Evolutionary conservation across 2,888 invertebrate genomes (phyloP), one percentile per base, ranked within the genome.

Genomic region (Ichneumoninae sp.): DNA sequence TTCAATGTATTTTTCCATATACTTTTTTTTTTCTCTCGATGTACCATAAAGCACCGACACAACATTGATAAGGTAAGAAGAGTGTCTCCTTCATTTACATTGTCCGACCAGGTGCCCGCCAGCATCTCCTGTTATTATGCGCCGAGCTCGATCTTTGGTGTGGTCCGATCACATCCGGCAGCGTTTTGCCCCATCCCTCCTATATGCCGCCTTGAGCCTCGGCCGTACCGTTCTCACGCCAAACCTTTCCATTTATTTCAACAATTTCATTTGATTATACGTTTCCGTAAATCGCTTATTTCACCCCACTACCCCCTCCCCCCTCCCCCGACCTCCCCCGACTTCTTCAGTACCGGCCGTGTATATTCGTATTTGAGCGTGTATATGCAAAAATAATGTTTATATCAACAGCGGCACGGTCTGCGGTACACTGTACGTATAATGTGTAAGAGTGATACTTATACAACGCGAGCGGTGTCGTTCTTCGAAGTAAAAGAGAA

Each of bases 81-180:
- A 40, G n/a, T 57, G 22, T 10, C 19, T 8, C 57, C 10, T 22
- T 22, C 26, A 10, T 30, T 60, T 30, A 60, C 30, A 13, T 60
- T 60, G 26, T 60, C 60, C 60, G 52, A 22, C 26, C 77, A 73
- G 36, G 68, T 83, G 71, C 54, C 57, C 47, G 57, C 2, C 33
- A 33, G 76, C 44, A 71, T 36, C 30, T 65, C 36, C 60, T 40
- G 50, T 52, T 69, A 33, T 40, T 50, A 50, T 54, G 50, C 47
- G 19, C 63, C 47, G 66, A 68, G 30, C 52, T 44, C 47, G 44
- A 73, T 81, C 68, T 73, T n/a, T 30, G 26, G 57, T 78, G 78
- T 52, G 78, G 74, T 83, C 69, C 68, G 74, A 74, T 79, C 69
- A 65, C 69, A 69, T 79, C 83, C 74, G 78, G 68, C 54, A 50